These are phyloP conservation scores for Elgonia sp. DNA, from an alignment of 2,888 invertebrate genomes.

Conservation along the genomic window DNA sequence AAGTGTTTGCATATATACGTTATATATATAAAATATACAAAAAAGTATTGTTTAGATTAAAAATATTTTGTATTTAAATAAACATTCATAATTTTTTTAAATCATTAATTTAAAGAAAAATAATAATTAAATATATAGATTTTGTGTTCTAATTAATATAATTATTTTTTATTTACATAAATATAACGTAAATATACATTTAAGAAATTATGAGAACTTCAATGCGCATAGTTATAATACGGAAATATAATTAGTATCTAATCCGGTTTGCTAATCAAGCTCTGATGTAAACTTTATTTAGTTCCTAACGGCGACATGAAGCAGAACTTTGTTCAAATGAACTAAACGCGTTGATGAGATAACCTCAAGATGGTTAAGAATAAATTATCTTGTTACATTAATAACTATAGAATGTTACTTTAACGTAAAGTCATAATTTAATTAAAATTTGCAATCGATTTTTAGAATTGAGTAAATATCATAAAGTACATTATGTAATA, in stretches of 20 bases:
- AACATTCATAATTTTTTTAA: no score
- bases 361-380: slow-evolving; percentile 31
- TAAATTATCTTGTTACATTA: slow-evolving; percentile 49
- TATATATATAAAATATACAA: no score
- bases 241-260: slow-evolving; percentile 71
- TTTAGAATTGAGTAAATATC: not conserved
- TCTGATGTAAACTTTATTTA: slow-evolving; percentile 66
- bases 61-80: no score
- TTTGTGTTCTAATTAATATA: no score
- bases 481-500: no score
- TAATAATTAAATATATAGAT: no score
- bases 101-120: no score
- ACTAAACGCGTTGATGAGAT: slow-evolving; percentile 48
- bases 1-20: no score
- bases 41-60: no score
- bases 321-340: slow-evolving; percentile 56
- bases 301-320: slow-evolving; percentile 62
- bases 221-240: slow-evolving; percentile 59
- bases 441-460: not conserved
- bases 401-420: slow-evolving; percentile 42
- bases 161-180: no score
- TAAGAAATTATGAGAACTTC: no score
- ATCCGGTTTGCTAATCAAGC: slow-evolving; percentile 71
- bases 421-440: slow-evolving; percentile 27
- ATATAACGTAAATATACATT: no score